Conservation (phyloP, 2,888 invertebrate species). For the Eristalis arbustorum region DNA sequence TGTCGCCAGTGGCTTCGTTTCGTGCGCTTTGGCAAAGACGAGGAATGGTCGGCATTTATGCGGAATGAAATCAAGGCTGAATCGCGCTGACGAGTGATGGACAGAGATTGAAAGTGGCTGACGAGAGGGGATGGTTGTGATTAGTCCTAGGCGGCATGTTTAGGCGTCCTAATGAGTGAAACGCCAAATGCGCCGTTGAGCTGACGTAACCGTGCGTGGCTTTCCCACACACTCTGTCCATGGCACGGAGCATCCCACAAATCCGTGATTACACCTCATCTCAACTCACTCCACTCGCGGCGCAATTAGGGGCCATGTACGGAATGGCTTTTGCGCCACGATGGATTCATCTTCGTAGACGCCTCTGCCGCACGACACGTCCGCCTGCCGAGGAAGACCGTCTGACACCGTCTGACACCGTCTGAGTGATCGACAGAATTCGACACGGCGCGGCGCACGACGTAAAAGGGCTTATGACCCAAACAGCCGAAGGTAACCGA, state of each 20-base stretch:
- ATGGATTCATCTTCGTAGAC: background rate
- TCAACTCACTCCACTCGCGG: background rate
- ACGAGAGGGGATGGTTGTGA: too few species aligned
- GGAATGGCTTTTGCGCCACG: background rate
- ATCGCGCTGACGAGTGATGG: background rate
- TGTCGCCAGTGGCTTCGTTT: background rate
- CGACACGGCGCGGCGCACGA: background rate
- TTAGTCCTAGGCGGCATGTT: too few species aligned
- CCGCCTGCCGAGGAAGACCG: background rate
- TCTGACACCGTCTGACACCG: background rate
- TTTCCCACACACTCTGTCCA: background rate
- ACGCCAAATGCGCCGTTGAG: background rate
- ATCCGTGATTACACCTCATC: background rate
- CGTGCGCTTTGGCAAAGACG: background rate
- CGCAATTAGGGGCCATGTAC: background rate
- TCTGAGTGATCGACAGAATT: background rate
- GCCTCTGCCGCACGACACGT: background rate
- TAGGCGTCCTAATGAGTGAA: background rate
- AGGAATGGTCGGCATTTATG: background rate
- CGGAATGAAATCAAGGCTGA: background rate
- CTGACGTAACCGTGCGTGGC: background rate
- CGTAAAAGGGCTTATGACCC: background rate
- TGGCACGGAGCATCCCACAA: background rate
- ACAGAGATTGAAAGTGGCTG: too few species aligned
- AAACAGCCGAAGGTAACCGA: background rate